A percentile compares a stretch with the other conserved stretches of the same genome.
Evolutionary conservation across 1,140 invertebrate species (phyloP).

Genomic region (Caenorhabditis remanei): DNA sequence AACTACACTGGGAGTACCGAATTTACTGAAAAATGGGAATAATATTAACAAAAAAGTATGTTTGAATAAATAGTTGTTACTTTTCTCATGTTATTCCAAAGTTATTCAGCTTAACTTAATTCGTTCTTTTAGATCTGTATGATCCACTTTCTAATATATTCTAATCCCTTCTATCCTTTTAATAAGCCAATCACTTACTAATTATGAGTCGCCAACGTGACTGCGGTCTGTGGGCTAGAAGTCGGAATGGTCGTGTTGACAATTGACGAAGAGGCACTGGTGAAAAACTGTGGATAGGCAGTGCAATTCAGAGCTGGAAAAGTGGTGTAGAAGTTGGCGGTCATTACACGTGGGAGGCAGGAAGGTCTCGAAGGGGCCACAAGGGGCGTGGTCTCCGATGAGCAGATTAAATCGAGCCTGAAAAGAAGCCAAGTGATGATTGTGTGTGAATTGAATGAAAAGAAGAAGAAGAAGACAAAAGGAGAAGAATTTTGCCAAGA

Average conservation of each 20-base stretch:
- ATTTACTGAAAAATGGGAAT: no score
- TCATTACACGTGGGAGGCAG: conserved; percentile 17
- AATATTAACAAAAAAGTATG: no score
- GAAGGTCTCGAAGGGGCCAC: neutral
- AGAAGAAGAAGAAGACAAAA: no score
- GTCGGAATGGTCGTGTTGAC: neutral
- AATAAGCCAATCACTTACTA: neutral
- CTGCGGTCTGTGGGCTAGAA: neutral
- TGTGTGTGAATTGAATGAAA: no score
- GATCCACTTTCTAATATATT: no score
- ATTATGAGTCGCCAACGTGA: neutral
- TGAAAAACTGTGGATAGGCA: conserved; percentile 11
- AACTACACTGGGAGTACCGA: no score
- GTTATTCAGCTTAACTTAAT: no score
- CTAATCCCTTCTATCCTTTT: neutral
- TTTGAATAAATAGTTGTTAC: neutral
- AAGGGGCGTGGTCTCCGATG: neutral
- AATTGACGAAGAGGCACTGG: neutral
- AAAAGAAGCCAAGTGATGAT: no score
- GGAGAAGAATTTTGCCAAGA: no score
- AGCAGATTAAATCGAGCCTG: no score
- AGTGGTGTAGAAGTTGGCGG: conserved; percentile 24
- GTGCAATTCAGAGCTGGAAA: neutral
- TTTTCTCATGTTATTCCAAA: neutral
- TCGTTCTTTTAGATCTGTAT: no score